Evolutionary conservation across 2,888 invertebrate species (phyloP), one percentile per base, ranked within the genome.

Genomic region (Rutpela maculata): DNA sequence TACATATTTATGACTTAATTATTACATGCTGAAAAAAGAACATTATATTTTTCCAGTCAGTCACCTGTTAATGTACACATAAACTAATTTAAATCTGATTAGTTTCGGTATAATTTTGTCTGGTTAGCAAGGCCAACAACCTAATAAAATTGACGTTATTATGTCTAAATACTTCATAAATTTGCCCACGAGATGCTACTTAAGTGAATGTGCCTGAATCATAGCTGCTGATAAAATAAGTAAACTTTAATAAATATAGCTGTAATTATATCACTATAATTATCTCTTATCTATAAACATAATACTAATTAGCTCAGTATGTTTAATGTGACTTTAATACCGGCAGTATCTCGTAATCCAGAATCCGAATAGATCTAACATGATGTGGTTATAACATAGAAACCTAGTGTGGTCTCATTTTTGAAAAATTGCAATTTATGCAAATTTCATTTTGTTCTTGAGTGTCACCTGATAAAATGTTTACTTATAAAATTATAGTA

Each of bases 41-140:
- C 65, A 62, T 62, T 62, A 31, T 10, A 15, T 65, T 26, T 38
- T 65, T 35, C 65, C 35, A 65, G 65, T 65, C 26, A 17, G 62
- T 62, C 65, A 65, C 38, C 65, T 65, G 65, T 19, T 38, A 35
- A 65, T 65, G 17, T 43, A 65, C 65, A 19, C 62, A n/a, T 62
- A 50, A 50, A 17, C 50, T 50, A 50, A 50, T 50, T 50, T 50
- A 50, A 50, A 50, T 50, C 50, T 50, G n/a, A 50, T 50, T 50
- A 50, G 50, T 50, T 50, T 50, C 50, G 50, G 50, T 50, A 50
- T 50, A 50, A 50, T 50, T 50, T 50, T 50, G 50, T 50, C 50
- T 50, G 15, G 50, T 50, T 50, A 50, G 50, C 50, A 50, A 50
- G 50, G 50, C 50, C 50, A 50, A 50, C 50, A 50, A 17, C 50